phyloP scores from a whole-genome alignment of 2,113 vertebrate genomes.

The Apteryx mantelli region DNA sequence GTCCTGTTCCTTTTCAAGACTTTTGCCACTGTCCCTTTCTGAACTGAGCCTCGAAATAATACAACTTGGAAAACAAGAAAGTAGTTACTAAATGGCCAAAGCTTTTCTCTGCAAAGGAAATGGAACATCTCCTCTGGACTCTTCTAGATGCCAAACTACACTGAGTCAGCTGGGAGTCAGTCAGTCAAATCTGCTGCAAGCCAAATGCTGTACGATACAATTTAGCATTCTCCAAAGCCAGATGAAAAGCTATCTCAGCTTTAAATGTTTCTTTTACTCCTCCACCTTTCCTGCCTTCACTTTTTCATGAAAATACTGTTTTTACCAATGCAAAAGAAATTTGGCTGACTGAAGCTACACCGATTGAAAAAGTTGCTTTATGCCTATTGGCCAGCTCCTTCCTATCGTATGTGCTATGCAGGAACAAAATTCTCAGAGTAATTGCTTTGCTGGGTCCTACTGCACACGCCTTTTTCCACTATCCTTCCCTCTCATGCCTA shows the following conservation, averaged over 20 bases:
- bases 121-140: not conserved
- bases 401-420: accelerated
- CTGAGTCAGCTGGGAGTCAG: not conserved
- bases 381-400: not conserved
- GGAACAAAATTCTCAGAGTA: not conserved
- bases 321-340: not conserved
- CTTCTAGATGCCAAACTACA: not conserved
- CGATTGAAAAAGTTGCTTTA: not conserved
- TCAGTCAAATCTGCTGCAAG: not conserved
- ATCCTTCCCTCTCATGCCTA: not conserved
- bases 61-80: not conserved
- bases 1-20: not conserved
- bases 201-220: not conserved
- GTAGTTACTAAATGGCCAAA: not conserved
- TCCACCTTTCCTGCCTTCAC: not conserved
- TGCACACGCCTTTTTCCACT: not conserved
- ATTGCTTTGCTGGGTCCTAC: not conserved
- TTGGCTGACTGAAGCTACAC: not conserved
- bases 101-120: not conserved
- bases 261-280: not conserved
- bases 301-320: not conserved
- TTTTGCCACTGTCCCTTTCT: not conserved
- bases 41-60: not conserved
- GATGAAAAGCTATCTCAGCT: not conserved
- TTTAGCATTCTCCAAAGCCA: not conserved